Evolutionary conservation across 2,888 invertebrate genomes (phyloP).

Genomic region (Caenorhabditis panamensis): DNA sequence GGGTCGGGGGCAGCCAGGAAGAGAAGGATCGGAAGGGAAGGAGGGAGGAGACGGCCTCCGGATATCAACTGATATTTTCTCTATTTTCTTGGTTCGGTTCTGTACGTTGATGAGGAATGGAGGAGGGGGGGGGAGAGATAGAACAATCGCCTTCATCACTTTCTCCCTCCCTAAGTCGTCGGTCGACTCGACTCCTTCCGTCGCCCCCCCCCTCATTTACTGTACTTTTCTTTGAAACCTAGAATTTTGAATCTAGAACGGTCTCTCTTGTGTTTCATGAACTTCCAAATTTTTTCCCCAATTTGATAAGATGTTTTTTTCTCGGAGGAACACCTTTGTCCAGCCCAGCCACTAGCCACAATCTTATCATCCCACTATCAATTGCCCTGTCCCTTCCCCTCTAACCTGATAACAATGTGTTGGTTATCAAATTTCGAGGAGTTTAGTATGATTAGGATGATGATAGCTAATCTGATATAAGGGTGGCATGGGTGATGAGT

Average conservation of each 20-base stretch:
- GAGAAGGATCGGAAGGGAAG: conserved; percentile 2
- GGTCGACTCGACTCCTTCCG: not conserved
- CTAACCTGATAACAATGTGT: conserved; percentile 55
- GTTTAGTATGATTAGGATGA: conserved; percentile 3
- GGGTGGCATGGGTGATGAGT: too few relatives aligned
- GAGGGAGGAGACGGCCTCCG: conserved; percentile 13
- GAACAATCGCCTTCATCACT: conserved; percentile 51
- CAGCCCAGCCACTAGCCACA: conserved; percentile 15
- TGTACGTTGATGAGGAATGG: conserved; percentile 1
- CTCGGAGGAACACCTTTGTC: not conserved
- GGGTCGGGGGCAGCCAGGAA: not conserved
- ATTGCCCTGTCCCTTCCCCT: not conserved
- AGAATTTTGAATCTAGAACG: not conserved
- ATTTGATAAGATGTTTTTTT: not conserved
- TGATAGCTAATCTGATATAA: not conserved
- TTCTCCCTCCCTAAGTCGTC: conserved; percentile 17
- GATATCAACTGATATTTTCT: conserved; percentile 59
- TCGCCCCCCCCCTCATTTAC: not conserved
- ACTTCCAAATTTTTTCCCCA: too few relatives aligned
- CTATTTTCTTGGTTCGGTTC: not conserved
- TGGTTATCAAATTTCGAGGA: conserved; percentile 54
- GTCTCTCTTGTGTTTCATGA: too few relatives aligned
- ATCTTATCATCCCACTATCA: conserved; percentile 39
- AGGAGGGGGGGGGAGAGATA: not conserved
- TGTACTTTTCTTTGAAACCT: not conserved